Conservation (phyloP, 2,888 invertebrate species). For the Monopis laevigella region DNA sequence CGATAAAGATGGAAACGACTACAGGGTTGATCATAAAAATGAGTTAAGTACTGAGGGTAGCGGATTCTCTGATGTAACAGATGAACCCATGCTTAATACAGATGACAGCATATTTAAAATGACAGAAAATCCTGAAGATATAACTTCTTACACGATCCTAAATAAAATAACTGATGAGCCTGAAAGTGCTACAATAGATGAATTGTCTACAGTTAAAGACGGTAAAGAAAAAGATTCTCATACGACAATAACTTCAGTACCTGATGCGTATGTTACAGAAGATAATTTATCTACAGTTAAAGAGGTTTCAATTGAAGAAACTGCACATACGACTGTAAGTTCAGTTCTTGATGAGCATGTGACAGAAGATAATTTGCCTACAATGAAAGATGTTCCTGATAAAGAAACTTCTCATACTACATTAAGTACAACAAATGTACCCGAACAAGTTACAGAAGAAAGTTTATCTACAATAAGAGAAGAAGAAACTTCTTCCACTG, state of each 20-base stretch:
- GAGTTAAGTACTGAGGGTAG: constrained; percentile 16
- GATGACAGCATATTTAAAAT: background rate
- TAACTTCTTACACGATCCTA: too few relatives aligned
- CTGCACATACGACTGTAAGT: too few relatives aligned
- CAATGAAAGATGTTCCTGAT: too few relatives aligned
- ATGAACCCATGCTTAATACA: constrained; percentile 9
- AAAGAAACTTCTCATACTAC: too few relatives aligned
- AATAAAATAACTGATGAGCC: constrained; percentile 14
- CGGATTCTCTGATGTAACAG: constrained; percentile 2
- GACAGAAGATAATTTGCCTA: too few relatives aligned
- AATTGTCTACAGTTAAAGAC: constrained; percentile 5
- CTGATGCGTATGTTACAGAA: background rate
- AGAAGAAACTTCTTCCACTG: constrained; percentile 18
- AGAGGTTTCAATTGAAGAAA: too few relatives aligned
- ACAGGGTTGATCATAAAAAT: constrained; percentile 28
- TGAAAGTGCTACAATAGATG: constrained; percentile 14
- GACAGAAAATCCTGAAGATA: constrained; percentile 19
- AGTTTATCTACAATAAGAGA: constrained; percentile 18
- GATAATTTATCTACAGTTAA: constrained; percentile 12
- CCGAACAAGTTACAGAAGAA: too few relatives aligned
- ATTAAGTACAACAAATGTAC: too few relatives aligned
- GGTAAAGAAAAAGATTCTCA: constrained; percentile 1
- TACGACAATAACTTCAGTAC: background rate
- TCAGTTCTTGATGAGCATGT: too few relatives aligned
- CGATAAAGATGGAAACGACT: constrained; percentile 19